A percentile compares a stretch with the other conserved stretches of the same genome.
These are phyloP conservation scores for Acronicta alni DNA, from an alignment of 2,888 invertebrate species.

Conservation along the genomic window DNA sequence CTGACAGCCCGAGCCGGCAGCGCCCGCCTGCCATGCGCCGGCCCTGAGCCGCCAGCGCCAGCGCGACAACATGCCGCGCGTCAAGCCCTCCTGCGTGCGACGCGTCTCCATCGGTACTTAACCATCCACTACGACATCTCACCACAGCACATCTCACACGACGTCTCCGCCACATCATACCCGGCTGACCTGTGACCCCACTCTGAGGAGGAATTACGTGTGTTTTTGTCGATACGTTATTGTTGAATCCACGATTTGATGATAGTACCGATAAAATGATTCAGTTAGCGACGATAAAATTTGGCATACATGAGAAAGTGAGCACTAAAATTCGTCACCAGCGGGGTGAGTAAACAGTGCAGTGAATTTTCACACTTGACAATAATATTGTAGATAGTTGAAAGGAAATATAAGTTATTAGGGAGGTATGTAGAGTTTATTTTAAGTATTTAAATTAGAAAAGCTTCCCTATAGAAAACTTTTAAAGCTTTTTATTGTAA, in stretches of 20 bases:
- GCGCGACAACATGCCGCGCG: conserved; percentile 85
- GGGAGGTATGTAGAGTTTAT: conserved; percentile 58
- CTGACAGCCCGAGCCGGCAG: conserved; percentile 50
- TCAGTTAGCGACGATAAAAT: conserved; percentile 91
- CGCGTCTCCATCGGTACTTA: conserved; percentile 89
- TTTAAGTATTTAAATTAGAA: conserved; percentile 11
- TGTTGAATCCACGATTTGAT: conserved; percentile 59
- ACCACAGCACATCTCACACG: conserved; percentile 68
- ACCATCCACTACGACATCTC: conserved; percentile 69
- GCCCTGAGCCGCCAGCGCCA: conserved; percentile 75
- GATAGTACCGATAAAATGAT: conserved; percentile 84
- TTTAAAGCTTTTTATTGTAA: conserved; percentile 30
- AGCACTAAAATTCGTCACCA: conserved; percentile 83
- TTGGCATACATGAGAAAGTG: conserved; percentile 90
- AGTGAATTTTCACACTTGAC: conserved; percentile 72
- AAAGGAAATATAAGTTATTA: conserved; percentile 48
- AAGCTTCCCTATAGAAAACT: conserved; percentile 26
- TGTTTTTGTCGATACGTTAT: conserved; percentile 60
- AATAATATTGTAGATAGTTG: conserved; percentile 47
- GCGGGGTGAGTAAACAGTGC: conserved; percentile 88
- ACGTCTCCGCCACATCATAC: conserved; percentile 56
- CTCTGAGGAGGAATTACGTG: conserved; percentile 62
- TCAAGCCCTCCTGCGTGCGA: conserved; percentile 88
- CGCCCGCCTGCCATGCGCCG: conserved; percentile 83
- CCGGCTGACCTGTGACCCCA: conserved; percentile 67